Conservation (phyloP, 2,797 vertebrate genomes). For the Neoniphon sammara region DNA sequence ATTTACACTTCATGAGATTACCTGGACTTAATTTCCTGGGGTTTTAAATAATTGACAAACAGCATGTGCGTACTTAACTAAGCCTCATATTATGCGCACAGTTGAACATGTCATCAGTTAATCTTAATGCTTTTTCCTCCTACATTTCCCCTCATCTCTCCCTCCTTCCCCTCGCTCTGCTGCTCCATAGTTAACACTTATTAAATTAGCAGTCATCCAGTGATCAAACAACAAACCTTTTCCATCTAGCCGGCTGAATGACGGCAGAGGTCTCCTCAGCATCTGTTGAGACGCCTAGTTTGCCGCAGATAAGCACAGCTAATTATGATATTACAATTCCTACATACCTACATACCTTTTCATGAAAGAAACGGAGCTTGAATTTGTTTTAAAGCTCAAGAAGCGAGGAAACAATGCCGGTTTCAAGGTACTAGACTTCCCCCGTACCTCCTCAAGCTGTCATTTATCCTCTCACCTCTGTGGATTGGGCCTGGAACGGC, state of each 20-base stretch:
- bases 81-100: conserved; percentile 80
- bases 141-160: conserved; percentile 64
- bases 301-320: conserved; percentile 48
- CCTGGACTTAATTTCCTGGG: conserved; percentile 80
- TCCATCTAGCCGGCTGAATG: conserved; percentile 63
- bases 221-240: conserved; percentile 77
- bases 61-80: conserved; percentile 79
- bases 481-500: conserved; percentile 73
- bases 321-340: conserved; percentile 70
- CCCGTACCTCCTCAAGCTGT: conserved; percentile 71
- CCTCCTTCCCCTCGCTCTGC: conserved; percentile 55
- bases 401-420: conserved; percentile 58
- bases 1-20: conserved; percentile 81
- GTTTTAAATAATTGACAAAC: conserved; percentile 82
- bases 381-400: conserved; percentile 42
- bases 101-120: conserved; percentile 81
- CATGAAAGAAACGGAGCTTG: conserved; percentile 36
- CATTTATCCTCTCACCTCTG: conserved; percentile 79
- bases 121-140: conserved; percentile 77
- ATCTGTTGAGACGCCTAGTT: conserved; percentile 66
- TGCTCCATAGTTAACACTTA: conserved; percentile 77
- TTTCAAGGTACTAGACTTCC: conserved; percentile 68
- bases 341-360: conserved; percentile 34
- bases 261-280: conserved; percentile 70
- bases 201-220: conserved; percentile 77